These are phyloP conservation scores for Hormaphis cornu DNA, from an alignment of 1,140 invertebrate genomes.

Conservation along the genomic window DNA sequence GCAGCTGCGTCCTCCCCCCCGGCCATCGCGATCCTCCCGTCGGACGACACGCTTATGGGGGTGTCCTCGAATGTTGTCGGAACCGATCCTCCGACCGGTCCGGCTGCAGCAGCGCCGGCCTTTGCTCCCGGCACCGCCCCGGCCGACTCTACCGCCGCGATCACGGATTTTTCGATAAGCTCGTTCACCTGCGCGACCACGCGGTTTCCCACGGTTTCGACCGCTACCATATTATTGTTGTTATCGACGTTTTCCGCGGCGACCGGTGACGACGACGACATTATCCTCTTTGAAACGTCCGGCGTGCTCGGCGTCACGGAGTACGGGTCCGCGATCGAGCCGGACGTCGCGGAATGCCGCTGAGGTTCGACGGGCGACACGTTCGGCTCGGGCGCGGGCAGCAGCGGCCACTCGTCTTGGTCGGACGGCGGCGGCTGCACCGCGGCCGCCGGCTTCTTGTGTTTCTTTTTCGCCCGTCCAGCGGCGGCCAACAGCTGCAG, in stretches of 20 bases:
- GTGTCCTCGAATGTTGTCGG: neutral
- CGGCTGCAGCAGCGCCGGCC: too few relatives aligned
- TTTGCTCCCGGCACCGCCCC: too few relatives aligned
- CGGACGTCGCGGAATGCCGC: too few relatives aligned
- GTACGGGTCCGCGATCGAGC: too few relatives aligned
- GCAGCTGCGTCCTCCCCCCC: too few relatives aligned
- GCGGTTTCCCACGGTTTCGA: neutral
- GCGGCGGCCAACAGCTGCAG: too few relatives aligned
- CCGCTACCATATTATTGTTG: neutral
- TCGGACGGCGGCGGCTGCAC: neutral
- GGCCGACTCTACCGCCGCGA: too few relatives aligned
- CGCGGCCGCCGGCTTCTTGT: neutral
- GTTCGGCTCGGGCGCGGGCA: neutral
- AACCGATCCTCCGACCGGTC: neutral
- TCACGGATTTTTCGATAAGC: too few relatives aligned
- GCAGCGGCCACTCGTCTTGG: too few relatives aligned
- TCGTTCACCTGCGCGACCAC: too few relatives aligned
- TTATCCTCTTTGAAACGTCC: neutral
- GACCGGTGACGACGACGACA: too few relatives aligned
- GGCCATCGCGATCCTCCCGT: neutral
- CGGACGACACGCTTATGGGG: neutral
- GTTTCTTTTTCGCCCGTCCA: neutral
- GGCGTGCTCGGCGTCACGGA: neutral
- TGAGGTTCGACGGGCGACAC: too few relatives aligned
- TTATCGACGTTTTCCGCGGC: neutral